Evolutionary conservation across 2,888 invertebrate species (phyloP).

Genomic region (Watsonalla binaria): DNA sequence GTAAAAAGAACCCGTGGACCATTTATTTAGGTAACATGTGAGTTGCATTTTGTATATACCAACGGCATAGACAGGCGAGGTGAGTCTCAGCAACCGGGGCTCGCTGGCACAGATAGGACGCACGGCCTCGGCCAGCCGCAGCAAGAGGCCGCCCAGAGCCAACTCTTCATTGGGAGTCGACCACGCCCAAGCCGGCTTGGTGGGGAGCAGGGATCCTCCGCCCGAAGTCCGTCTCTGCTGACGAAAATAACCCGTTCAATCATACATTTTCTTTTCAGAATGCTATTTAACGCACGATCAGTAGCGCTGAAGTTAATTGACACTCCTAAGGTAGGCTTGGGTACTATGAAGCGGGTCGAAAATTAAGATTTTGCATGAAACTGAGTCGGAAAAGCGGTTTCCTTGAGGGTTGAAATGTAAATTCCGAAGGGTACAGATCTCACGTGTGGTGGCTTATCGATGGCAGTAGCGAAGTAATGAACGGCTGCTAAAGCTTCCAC

Average conservation of each 20-base stretch:
- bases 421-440: background rate
- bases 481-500: constrained; percentile 55
- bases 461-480: constrained; percentile 50
- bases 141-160: constrained; percentile 42
- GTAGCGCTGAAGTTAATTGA: no score
- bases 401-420: no score
- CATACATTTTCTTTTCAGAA: no score
- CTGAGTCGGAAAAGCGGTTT: no score
- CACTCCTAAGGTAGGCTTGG: no score
- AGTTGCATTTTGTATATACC: constrained; percentile 26
- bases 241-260: no score
- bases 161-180: constrained; percentile 33
- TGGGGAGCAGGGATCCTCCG: background rate
- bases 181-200: constrained; percentile 53
- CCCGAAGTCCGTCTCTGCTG: constrained; percentile 18
- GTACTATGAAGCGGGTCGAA: no score
- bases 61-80: constrained; percentile 51
- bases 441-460: constrained; percentile 30
- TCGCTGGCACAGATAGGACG: constrained; percentile 43
- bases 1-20: no score
- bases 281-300: no score
- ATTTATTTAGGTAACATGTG: no score
- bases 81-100: constrained; percentile 44
- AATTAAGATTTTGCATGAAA: no score
- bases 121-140: constrained; percentile 51